Conservation (phyloP, 2,888 invertebrate genomes). For the Platynereis dumerilii region DNA sequence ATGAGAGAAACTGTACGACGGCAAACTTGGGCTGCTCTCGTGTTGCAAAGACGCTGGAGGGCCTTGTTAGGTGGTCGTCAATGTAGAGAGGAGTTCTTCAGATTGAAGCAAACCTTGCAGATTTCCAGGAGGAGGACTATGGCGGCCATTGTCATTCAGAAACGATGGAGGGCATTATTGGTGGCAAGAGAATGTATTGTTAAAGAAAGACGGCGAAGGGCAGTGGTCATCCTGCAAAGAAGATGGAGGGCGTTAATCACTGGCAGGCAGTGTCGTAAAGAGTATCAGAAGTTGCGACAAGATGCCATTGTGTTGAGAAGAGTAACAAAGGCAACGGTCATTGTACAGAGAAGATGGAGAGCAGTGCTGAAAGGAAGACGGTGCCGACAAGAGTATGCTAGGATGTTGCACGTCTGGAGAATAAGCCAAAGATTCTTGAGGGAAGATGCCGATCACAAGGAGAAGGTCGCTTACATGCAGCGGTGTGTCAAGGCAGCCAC, state of each 20-base stretch:
- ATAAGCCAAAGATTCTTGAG: background rate
- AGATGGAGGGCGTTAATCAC: background rate
- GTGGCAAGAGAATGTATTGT: background rate
- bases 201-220: background rate
- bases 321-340: background rate
- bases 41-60: conserved; percentile 11
- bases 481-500: too few species aligned
- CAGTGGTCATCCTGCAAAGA: background rate
- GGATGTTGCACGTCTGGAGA: background rate
- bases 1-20: background rate
- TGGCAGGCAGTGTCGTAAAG: background rate
- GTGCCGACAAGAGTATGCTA: background rate
- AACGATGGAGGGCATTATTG: background rate
- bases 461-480: too few species aligned
- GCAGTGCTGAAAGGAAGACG: background rate
- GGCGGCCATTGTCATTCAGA: conserved; percentile 7
- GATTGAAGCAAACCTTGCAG: background rate
- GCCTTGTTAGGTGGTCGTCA: background rate
- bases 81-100: background rate
- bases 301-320: background rate
- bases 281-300: background rate
- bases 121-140: too few species aligned
- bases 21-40: background rate
- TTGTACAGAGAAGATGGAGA: conserved; percentile 12
- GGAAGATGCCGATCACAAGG: too few species aligned